phyloP scores from a whole-genome alignment of 2,797 vertebrate genomes.

The Rallus crepitans region DNA sequence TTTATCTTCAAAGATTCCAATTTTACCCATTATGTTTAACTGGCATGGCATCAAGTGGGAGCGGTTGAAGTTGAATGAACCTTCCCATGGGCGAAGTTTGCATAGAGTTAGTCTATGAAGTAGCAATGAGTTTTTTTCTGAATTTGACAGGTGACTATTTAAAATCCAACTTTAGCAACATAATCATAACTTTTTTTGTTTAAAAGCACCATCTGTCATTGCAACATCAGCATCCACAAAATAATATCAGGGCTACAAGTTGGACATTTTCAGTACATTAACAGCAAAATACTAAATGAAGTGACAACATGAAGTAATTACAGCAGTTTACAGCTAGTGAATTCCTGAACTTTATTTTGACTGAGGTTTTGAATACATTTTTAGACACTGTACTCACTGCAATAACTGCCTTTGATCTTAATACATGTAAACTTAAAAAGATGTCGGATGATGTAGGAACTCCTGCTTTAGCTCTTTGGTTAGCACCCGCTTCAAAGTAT shows the following conservation, averaged over 20 bases:
- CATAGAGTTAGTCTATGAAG: neutral
- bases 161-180: slow-evolving; percentile 9
- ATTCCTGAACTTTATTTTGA: neutral
- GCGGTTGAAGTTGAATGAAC: neutral
- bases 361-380: neutral
- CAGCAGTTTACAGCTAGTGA: neutral
- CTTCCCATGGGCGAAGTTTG: neutral
- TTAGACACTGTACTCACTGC: neutral
- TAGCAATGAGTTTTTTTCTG: neutral
- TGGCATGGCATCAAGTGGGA: neutral
- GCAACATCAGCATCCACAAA: slow-evolving; percentile 8
- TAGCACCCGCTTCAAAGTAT: neutral
- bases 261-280: neutral
- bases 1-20: neutral
- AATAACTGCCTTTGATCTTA: neutral
- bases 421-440: neutral
- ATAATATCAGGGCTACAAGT: neutral
- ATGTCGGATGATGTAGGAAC: neutral
- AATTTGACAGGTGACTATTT: neutral
- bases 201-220: neutral
- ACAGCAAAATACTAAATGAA: neutral
- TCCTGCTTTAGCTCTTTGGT: neutral
- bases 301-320: neutral
- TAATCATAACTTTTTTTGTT: neutral
- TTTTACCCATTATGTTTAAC: neutral